Base-by-base conservation (phyloP, 2,797 vertebrate genomes). In the Hoplostethus atlanticus region DNA sequence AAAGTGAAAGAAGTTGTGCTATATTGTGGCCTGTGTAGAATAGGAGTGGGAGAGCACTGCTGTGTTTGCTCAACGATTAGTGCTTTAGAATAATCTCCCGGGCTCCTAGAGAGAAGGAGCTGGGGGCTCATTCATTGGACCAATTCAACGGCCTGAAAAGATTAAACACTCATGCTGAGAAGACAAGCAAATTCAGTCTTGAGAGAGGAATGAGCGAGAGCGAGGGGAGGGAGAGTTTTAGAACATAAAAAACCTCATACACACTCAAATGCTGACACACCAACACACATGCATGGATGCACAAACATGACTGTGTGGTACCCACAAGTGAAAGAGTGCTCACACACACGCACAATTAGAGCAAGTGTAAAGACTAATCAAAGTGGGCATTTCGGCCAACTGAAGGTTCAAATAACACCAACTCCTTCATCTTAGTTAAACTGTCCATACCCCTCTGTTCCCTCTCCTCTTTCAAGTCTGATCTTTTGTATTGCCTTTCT, bases 11-110 rank as follows among this genome's bases (percentile, higher is more conserved):
- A 93, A 97, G 97, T 98, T 95, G 96, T 92, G 44, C 91, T 96
- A 95, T 96, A 96, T 95, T 96, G 96, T 97, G 96, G 95, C 95
- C 95, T 95, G 95, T 96, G 95, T 94, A 95, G 95, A 95, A 96
- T 95, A 94, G 95, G 96, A 96, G 96, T 85, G 96, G 96, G 95
- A 96, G 96, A 97, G 95, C 96, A 98, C 96, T 96, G 97, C 97
- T 97, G 97, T 99, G 97, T 99, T 99, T 99, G 98, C 98, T 97
- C 97, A 99, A 96, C 97, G 97, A 99, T 99, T 99, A 99, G 96
- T 95, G 97, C 96, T 97, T 98, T 97, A 98, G 97, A 99, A 99
- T 98, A 97, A 98, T 97, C 97, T 95, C 95, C 96, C 88, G 90
- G 96, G 96, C 97, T 98, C 97, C 97, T 97, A 96, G 96, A 95